Evolutionary conservation across 2,797 vertebrate genomes (phyloP).

Genomic region (Paratrypauchen microcephalus): DNA sequence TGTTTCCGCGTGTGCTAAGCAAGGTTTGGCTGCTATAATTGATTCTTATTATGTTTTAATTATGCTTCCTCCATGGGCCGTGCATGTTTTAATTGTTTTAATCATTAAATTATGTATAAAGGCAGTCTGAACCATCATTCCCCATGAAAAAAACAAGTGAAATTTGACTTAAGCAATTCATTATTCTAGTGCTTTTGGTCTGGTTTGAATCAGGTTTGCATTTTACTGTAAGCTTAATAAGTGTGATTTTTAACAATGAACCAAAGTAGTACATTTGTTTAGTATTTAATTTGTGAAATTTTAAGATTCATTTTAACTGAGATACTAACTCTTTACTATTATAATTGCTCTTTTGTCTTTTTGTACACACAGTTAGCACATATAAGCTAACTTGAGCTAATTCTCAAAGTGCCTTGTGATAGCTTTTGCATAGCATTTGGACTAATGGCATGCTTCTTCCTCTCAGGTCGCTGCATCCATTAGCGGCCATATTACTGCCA

Average conservation of each 20-base stretch:
- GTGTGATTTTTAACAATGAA: neutral
- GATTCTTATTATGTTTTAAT: constrained; percentile 60
- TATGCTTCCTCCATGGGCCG: constrained; percentile 44
- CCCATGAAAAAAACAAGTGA: constrained; percentile 22
- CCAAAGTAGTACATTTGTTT: neutral
- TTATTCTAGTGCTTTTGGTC: neutral
- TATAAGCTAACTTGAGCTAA: constrained; percentile 42
- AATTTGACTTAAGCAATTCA: constrained; percentile 3
- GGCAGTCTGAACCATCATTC: constrained; percentile 24
- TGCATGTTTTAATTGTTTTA: constrained; percentile 49
- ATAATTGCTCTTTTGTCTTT: constrained; percentile 23
- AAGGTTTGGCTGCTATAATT: constrained; percentile 51
- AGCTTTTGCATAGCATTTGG: constrained; percentile 64
- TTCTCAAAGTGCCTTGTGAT: constrained; percentile 68
- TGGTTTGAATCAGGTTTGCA: neutral
- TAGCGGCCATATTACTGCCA: constrained; percentile 76
- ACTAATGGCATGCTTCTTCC: constrained; percentile 69
- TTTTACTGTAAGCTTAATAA: neutral
- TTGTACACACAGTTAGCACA: constrained; percentile 1
- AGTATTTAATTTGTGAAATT: neutral
- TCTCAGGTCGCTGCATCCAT: constrained; percentile 73
- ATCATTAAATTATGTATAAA: constrained; percentile 49
- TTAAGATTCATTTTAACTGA: neutral
- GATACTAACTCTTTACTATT: neutral
- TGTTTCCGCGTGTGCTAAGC: constrained; percentile 47